Base-by-base conservation (phyloP, 2,888 invertebrate genomes). In the Latrodectus elegans region DNA sequence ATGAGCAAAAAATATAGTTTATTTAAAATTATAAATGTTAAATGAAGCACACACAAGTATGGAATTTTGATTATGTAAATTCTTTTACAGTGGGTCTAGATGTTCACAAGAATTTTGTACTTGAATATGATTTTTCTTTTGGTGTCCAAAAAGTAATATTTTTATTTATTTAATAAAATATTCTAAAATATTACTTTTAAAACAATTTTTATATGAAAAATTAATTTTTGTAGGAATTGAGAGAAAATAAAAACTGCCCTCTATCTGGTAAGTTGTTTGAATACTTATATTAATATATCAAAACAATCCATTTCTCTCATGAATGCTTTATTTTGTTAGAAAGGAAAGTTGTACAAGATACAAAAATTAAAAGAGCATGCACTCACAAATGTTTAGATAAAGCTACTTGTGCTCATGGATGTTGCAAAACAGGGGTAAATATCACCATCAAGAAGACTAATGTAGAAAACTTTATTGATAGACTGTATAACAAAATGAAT, bases 311-410 rank as follows among this genome's bases (percentile, higher is more conserved):
- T 38, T 38, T 38, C 38, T 38, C 38, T 38, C 38, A 38, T 38
- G 38, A 22, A 6, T 38, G 38, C 38, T 38, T 38, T 38, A 38
- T 38, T 38, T 38, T 6, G 38, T 38, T 38, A 38, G 38, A 38
- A 38, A 6, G 6, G 6, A 38, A 38, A 38, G 38, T 6, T 38
- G 38, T 38, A 6, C 38, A 38, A 38, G 38, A 38, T 22, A 22
- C 0, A 22, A 22, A 22, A 6, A 38, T 38, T 38, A 38, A 38
- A 38, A 75, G 82, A 60, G n/a, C 22, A 4, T 92, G 92, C 85
- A 89, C 89, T 75, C 92, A 92, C 81, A 88, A 88, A 51, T 92
- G 92, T 85, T 80, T 88, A 11, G 90, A 91, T 88, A 92, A 92
- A 83, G 22, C 83, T 8, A 52, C 76, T 6, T 92, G 92, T 90